phyloP scores from a whole-genome alignment of 2,797 vertebrate genomes.

The Pelodytes ibericus region DNA sequence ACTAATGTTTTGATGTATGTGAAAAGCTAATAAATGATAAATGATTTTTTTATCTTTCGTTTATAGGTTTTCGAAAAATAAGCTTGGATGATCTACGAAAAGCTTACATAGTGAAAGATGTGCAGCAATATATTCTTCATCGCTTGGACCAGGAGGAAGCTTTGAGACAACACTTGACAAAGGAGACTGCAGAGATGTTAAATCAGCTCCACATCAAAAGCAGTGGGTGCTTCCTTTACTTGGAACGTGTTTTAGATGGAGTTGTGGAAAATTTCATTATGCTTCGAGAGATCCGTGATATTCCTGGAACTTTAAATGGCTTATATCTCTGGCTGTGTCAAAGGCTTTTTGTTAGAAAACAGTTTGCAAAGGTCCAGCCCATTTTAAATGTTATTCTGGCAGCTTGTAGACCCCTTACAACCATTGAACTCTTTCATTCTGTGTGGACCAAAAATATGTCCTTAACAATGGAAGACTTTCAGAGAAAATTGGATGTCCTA shows the following conservation, averaged over 20 bases:
- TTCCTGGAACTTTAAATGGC: conserved; percentile 95
- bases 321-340: conserved; percentile 99
- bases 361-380: conserved; percentile 97
- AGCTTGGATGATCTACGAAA: conserved; percentile 97
- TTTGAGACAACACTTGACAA: conserved; percentile 94
- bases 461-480: conserved; percentile 92
- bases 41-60: conserved; percentile 15
- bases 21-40: no score
- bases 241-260: conserved; percentile 95
- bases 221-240: conserved; percentile 96
- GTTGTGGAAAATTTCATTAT: conserved; percentile 98
- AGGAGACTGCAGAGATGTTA: conserved; percentile 97
- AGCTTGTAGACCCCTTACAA: conserved; percentile 88
- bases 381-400: conserved; percentile 96
- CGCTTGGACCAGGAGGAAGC: conserved; percentile 96
- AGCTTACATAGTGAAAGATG: conserved; percentile 97
- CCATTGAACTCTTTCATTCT: conserved; percentile 90
- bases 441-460: conserved; percentile 97
- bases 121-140: conserved; percentile 99
- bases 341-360: conserved; percentile 96
- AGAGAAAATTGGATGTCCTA: conserved; percentile 96
- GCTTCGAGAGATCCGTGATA: conserved; percentile 96
- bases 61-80: conserved; percentile 94
- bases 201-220: conserved; percentile 99
- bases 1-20: no score